These are phyloP conservation scores for Xylocampa areola DNA, from an alignment of 2,888 invertebrate genomes.

Conservation along the genomic window DNA sequence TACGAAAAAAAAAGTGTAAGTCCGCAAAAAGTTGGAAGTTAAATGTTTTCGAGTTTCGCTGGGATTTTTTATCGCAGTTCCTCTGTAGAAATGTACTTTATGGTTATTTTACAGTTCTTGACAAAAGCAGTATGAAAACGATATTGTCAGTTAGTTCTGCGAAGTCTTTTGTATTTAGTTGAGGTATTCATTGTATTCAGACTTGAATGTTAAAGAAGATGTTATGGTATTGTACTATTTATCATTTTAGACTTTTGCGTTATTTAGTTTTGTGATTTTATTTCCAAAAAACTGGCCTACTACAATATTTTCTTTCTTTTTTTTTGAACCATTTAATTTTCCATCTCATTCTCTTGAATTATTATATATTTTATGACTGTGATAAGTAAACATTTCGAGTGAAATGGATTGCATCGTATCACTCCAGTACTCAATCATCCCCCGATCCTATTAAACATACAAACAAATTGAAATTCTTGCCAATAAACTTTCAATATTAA, in stretches of 20 bases:
- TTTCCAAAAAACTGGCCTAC: too few species aligned
- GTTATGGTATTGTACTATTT: constrained; percentile 20
- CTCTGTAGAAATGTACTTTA: constrained; percentile 59
- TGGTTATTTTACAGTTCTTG: constrained; percentile 64
- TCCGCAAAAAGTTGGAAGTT: constrained; percentile 74
- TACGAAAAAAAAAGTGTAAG: constrained; percentile 67
- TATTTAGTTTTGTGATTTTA: too few species aligned
- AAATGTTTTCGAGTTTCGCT: constrained; percentile 73
- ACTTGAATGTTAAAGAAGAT: constrained; percentile 28
- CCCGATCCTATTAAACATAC: constrained; percentile 27
- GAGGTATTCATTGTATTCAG: constrained; percentile 40
- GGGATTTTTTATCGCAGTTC: constrained; percentile 69
- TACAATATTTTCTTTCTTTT: not conserved
- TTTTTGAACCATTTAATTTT: not conserved
- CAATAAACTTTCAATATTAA: constrained; percentile 28
- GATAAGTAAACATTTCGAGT: constrained; percentile 13
- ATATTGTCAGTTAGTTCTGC: constrained; percentile 59
- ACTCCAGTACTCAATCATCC: constrained; percentile 34
- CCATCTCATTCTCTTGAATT: constrained; percentile 1
- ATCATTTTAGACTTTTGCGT: not conserved
- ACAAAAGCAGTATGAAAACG: constrained; percentile 61
- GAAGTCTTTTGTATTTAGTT: constrained; percentile 36
- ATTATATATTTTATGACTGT: constrained; percentile 10
- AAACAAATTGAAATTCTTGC: constrained; percentile 41
- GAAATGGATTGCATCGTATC: constrained; percentile 32